phyloP scores from a whole-genome alignment of 2,797 vertebrate species.

The Parauchenoglanis punctatus region DNA sequence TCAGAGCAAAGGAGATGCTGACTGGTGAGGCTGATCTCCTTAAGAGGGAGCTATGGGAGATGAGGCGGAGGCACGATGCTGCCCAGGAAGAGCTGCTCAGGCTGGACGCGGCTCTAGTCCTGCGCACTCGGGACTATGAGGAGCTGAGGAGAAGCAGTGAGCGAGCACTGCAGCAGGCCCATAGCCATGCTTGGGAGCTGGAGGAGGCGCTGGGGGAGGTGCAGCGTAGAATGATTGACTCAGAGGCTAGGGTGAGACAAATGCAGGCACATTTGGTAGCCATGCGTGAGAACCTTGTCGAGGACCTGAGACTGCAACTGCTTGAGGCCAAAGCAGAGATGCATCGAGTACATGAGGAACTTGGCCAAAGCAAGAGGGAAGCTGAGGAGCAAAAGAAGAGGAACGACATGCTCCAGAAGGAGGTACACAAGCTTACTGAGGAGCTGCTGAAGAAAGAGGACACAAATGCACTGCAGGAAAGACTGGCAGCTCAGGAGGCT shows the following conservation, averaged over 20 bases:
- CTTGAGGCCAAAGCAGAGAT: conserved; percentile 78
- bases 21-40: conserved; percentile 72
- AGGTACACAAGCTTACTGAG: conserved; percentile 75
- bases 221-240: conserved; percentile 85
- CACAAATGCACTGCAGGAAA: conserved; percentile 63
- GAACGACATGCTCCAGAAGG: conserved; percentile 72
- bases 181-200: conserved; percentile 79
- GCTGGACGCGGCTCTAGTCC: conserved; percentile 74
- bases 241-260: conserved; percentile 83
- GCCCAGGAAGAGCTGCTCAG: conserved; percentile 74
- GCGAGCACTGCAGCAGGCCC: conserved; percentile 73
- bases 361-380: conserved; percentile 75
- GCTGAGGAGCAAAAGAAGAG: conserved; percentile 74
- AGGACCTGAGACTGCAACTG: conserved; percentile 81
- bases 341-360: conserved; percentile 76
- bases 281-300: conserved; percentile 77
- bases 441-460: conserved; percentile 72
- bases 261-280: conserved; percentile 85
- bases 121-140: conserved; percentile 74
- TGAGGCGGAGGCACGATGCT: conserved; percentile 69
- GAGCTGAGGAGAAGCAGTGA: conserved; percentile 72
- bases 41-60: conserved; percentile 74
- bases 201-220: conserved; percentile 84
- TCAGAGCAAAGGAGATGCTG: conserved; percentile 39
- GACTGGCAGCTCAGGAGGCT: conserved; percentile 60